Base-by-base conservation (phyloP, 2,797 vertebrate genomes). In the Onychomys torridus region DNA sequence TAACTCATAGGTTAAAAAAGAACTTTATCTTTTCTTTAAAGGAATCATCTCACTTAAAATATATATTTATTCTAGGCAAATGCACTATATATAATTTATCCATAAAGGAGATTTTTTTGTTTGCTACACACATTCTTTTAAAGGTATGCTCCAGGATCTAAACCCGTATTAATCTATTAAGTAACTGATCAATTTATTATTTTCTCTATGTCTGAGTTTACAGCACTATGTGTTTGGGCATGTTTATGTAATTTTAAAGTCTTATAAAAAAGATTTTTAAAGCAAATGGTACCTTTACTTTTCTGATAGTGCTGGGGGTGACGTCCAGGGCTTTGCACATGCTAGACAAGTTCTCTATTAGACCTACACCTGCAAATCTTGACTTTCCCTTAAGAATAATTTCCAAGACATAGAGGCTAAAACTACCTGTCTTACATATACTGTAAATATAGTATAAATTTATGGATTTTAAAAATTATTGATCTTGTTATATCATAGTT, bases 1-100 rank as follows among this genome's bases (percentile, higher is more conserved):
- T 97, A 98, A 98, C 98, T 98, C 97, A 97, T 97, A 93, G 96
- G 97, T 97, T 98, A 85, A 94, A 90, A 96, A 85, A 65, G 11
- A 77, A 67, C 49, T 97, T 93, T 77, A 40, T 25, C 43, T 96
- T 94, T 92, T 97, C 37, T 95, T 92, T 83, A 89, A 92, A 63
- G 75, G 12, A 93, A 97, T 92, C 55, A 92, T 2, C 12, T 63
- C 52, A 46, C 55, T 94, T 65, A 96, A 97, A 98, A 91, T 85
- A 84, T 25, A 67, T 81, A 55, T 25, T 61, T 59, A 69, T 88
- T 73, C 78, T 78, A 40, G 69, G 83, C 12, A 71, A 94, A 90
- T 93, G 34, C 0, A 12, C 65, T n/a, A n/a, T 10, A 11, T 87
- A 14, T 93, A 82, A 23, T 84, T 92, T 98, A 82, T 92, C 96